A percentile compares a stretch with the other conserved stretches of the same genome.
Evolutionary conservation across 2,113 vertebrate species (phyloP).

Genomic region (Cyanoliseus patagonus): DNA sequence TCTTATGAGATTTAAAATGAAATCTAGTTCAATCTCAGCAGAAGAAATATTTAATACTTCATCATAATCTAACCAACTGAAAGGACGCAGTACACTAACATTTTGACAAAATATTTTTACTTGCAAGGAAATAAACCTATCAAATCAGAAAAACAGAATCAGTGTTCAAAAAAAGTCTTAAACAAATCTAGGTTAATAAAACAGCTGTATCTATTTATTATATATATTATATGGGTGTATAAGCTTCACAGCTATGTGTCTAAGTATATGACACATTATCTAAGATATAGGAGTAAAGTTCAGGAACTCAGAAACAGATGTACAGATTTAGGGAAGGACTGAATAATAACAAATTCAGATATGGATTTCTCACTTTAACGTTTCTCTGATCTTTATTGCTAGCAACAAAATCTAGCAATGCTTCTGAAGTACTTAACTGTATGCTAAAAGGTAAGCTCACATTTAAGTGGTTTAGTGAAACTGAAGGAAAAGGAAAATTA

Average conservation of each 20-base stretch:
- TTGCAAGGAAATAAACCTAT: not conserved
- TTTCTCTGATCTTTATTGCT: not conserved
- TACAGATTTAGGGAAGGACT: not conserved
- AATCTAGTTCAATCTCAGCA: not conserved
- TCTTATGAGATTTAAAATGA: not conserved
- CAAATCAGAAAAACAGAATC: not conserved
- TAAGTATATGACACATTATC: not conserved
- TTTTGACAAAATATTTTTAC: not conserved
- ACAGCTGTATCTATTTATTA: not conserved
- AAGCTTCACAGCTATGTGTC: not conserved
- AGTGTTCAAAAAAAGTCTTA: not conserved
- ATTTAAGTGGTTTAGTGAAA: not conserved
- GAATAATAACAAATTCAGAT: not conserved
- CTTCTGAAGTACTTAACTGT: not conserved
- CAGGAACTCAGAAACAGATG: not conserved
- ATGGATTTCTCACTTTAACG: not conserved
- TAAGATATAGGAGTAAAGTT: not conserved
- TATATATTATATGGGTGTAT: not conserved
- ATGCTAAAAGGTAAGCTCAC: not conserved
- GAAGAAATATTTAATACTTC: not conserved
- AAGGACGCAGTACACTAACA: not conserved
- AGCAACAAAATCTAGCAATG: not conserved
- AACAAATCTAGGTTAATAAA: not conserved
- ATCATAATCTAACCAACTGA: not conserved
- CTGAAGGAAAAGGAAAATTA: not conserved